These are phyloP conservation scores for Galleria mellonella DNA, from an alignment of 1,140 invertebrate genomes.

Conservation along the genomic window DNA sequence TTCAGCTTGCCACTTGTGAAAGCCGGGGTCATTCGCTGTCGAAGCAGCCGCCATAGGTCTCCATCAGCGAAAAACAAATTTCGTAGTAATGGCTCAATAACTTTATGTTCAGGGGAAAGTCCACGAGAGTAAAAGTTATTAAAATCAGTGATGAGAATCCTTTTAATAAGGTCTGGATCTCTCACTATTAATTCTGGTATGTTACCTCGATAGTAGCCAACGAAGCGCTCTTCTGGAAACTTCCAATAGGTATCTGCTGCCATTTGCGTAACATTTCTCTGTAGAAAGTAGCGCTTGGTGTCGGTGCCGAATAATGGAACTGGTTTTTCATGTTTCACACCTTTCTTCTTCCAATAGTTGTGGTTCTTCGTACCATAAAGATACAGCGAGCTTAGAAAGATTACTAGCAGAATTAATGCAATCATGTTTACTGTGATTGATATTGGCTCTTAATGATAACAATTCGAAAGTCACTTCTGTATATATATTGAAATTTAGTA, in stretches of 20 bases:
- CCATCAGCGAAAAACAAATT: conserved; percentile 10
- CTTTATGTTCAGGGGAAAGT: conserved; percentile 3
- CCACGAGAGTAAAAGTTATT: conserved; percentile 59
- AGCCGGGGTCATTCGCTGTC: conserved; percentile 73
- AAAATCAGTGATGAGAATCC: conserved; percentile 76
- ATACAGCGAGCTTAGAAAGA: conserved; percentile 15
- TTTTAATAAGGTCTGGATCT: conserved; percentile 74
- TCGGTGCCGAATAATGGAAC: conserved; percentile 51
- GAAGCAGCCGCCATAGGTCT: conserved; percentile 63
- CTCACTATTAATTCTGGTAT: conserved; percentile 69
- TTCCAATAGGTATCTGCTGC: conserved; percentile 31
- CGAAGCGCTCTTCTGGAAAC: conserved; percentile 27
- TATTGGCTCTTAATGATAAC: too few relatives aligned
- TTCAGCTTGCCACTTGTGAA: conserved; percentile 77
- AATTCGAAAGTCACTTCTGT: too few relatives aligned
- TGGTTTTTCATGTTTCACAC: conserved; percentile 52
- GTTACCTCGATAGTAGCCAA: conserved; percentile 27
- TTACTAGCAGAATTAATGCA: conserved; percentile 5
- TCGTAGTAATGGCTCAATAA: conserved; percentile 14
- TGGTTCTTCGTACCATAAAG: conserved; percentile 21
- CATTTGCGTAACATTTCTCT: conserved; percentile 24
- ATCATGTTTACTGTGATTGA: conserved; percentile 7
- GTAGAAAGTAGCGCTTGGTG: conserved; percentile 15
- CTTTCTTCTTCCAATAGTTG: conserved; percentile 59
- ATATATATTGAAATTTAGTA: too few relatives aligned